phyloP scores from a whole-genome alignment of 2,888 invertebrate species.

The Malthinus flaveolus region DNA sequence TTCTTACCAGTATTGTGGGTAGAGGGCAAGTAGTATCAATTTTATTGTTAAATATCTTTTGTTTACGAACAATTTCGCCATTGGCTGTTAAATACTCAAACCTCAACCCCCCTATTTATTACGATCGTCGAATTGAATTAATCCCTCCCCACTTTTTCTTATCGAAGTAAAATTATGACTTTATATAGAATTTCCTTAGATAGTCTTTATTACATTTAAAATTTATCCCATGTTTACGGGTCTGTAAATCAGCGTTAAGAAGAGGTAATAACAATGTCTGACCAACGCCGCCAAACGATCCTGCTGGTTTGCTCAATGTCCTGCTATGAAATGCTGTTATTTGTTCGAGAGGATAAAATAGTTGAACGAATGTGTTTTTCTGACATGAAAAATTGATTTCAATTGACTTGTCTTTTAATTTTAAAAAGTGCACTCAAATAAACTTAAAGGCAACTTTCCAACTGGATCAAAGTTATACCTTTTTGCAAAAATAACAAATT shows the following conservation, averaged over 20 bases:
- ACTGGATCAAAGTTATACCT: no score
- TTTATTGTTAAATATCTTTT: no score
- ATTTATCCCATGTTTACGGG: conserved; percentile 36
- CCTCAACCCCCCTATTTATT: background rate
- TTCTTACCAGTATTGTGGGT: no score
- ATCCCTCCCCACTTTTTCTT: background rate
- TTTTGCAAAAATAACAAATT: background rate
- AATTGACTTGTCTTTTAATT: background rate
- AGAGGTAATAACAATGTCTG: conserved; percentile 40
- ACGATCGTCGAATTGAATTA: background rate
- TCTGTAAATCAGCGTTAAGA: conserved; percentile 39
- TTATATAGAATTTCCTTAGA: background rate
- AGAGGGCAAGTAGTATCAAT: no score
- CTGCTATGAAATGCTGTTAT: conserved; percentile 33
- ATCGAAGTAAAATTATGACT: background rate
- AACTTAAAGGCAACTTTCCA: no score
- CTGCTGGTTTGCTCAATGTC: conserved; percentile 34
- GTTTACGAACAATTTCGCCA: no score
- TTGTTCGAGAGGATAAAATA: conserved; percentile 18
- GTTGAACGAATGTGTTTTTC: conserved; percentile 34
- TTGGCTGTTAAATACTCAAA: background rate
- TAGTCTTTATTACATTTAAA: conserved; percentile 10
- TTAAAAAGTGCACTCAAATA: no score
- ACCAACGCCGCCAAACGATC: conserved; percentile 35
- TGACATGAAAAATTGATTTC: conserved; percentile 25